These are phyloP conservation scores for Chironex yamaguchii DNA, from an alignment of 30 jellyfish, hydroid and myxozoan species.

Conservation along the genomic window DNA sequence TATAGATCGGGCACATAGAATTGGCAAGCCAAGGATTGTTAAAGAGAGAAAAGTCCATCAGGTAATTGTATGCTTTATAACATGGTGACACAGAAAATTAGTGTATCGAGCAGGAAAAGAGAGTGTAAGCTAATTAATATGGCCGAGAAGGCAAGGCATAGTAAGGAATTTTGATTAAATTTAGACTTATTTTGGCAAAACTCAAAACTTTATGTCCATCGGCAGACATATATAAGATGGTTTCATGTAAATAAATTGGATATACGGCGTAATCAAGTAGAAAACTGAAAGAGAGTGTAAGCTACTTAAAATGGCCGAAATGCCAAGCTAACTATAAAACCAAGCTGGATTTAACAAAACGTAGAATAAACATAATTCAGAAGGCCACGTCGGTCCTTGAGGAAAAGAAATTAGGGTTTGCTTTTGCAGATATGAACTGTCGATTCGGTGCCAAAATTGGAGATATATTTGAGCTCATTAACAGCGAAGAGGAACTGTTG, in stretches of 20 bases:
- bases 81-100: slow-evolving; percentile 33
- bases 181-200: too few relatives aligned
- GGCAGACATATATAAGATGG: too few relatives aligned
- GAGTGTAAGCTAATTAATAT: too few relatives aligned
- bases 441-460: slow-evolving; percentile 15
- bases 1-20: slow-evolving; percentile 40
- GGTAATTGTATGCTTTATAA: slow-evolving; percentile 9
- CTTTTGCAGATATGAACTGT: slow-evolving; percentile 53
- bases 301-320: too few relatives aligned
- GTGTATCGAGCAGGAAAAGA: slow-evolving; percentile 27
- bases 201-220: too few relatives aligned
- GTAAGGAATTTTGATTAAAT: too few relatives aligned
- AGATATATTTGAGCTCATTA: too few relatives aligned
- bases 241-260: too few relatives aligned
- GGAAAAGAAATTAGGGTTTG: background rate
- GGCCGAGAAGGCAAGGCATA: too few relatives aligned
- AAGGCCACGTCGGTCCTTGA: background rate
- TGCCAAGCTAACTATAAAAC: background rate
- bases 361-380: background rate
- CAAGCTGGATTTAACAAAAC: slow-evolving; percentile 16
- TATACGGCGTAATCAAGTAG: too few relatives aligned
- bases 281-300: too few relatives aligned
- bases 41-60: background rate
- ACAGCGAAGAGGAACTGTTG: too few relatives aligned
- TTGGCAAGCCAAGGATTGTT: background rate